Conservation (phyloP, 2,797 vertebrate species). For the Acanthis flammea region DNA sequence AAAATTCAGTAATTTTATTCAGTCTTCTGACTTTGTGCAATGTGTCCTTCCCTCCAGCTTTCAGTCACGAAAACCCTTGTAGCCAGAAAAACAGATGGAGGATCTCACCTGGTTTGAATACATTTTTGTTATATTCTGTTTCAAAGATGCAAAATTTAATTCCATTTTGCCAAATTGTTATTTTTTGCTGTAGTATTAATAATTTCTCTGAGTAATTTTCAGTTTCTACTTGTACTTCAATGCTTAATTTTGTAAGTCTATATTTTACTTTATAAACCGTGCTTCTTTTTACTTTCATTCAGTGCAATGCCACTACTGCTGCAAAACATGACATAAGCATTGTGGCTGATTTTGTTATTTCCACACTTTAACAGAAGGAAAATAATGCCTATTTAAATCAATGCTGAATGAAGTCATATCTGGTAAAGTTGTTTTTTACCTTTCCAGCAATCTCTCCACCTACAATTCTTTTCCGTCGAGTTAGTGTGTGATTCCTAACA, state of each 20-base stretch:
- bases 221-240: neutral
- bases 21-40: neutral
- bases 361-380: neutral
- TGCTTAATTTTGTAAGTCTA: neutral
- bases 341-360: neutral
- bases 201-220: neutral
- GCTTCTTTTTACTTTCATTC: neutral
- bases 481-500: constrained; percentile 48
- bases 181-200: neutral
- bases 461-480: constrained; percentile 61
- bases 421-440: constrained; percentile 62
- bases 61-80: neutral
- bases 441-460: constrained; percentile 70
- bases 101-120: neutral
- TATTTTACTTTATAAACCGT: neutral
- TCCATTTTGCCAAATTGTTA: neutral
- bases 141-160: neutral
- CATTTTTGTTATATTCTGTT: neutral
- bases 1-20: neutral
- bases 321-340: neutral
- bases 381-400: neutral
- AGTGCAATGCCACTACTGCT: neutral
- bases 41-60: neutral
- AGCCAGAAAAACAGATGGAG: neutral
- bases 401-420: neutral